Conservation (phyloP, 2,113 vertebrate genomes). For the Eubucco bourcierii region DNA sequence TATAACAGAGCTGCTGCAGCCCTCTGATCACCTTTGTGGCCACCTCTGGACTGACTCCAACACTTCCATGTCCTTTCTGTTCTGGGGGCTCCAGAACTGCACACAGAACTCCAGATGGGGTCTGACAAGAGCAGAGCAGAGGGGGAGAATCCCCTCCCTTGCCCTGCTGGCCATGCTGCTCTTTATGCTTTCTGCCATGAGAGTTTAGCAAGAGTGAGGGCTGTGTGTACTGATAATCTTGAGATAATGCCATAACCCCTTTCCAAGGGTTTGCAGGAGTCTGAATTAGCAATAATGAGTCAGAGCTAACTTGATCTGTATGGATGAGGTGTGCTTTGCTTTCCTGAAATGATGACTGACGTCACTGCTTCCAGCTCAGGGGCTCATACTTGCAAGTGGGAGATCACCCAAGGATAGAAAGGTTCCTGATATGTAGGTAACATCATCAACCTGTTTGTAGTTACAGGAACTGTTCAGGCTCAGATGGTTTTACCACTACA, state of each 20-base stretch:
- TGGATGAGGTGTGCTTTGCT: fast-evolving
- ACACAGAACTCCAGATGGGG: too few relatives aligned
- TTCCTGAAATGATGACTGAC: not conserved
- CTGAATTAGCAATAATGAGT: not conserved
- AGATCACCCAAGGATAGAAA: not conserved
- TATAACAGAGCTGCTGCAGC: too few relatives aligned
- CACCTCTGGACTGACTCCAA: too few relatives aligned
- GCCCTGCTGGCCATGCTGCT: too few relatives aligned
- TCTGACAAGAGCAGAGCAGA: too few relatives aligned
- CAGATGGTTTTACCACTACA: not conserved
- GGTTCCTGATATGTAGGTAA: not conserved
- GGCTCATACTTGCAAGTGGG: not conserved
- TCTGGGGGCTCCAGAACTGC: too few relatives aligned
- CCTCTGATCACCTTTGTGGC: too few relatives aligned
- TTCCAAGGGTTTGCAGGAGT: not conserved
- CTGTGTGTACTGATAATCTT: not conserved
- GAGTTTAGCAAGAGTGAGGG: not conserved
- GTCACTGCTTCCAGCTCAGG: not conserved
- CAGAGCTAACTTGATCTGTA: not conserved
- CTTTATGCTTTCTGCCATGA: not conserved
- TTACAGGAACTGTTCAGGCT: not conserved
- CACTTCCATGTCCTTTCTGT: too few relatives aligned
- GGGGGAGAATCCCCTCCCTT: too few relatives aligned
- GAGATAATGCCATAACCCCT: not conserved
- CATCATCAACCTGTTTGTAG: not conserved